Evolutionary conservation across 1,140 invertebrate species (phyloP).

Genomic region (Globodera ellingtonae): DNA sequence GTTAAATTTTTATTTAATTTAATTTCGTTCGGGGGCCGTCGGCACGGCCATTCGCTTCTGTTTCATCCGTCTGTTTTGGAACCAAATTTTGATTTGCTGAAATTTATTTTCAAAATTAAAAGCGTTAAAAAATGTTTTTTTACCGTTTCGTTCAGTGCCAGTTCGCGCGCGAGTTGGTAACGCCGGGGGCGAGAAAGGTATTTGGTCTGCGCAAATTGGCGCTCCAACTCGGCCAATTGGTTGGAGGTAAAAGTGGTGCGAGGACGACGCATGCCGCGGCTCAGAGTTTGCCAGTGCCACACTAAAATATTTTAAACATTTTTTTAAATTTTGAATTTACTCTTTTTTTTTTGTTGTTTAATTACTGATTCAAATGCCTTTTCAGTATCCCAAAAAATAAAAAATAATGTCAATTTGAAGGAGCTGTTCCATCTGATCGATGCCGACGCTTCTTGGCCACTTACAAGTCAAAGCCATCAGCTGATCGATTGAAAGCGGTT

Average conservation of each 20-base stretch:
- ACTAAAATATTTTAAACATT: conserved; percentile 45
- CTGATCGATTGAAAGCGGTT: neutral
- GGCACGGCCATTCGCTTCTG: conserved; percentile 74
- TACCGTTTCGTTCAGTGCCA: conserved; percentile 97
- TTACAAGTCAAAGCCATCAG: conserved; percentile 2
- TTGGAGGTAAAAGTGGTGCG: conserved; percentile 96
- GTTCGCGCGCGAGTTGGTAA: conserved; percentile 94
- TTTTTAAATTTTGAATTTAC: neutral
- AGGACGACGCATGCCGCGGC: conserved; percentile 85
- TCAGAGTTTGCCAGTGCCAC: conserved; percentile 67
- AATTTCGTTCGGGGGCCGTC: neutral
- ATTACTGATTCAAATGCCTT: too few species aligned
- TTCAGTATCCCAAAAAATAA: too few species aligned
- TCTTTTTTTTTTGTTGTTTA: too few species aligned
- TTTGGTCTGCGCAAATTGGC: conserved; percentile 97
- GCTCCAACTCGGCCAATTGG: conserved; percentile 93
- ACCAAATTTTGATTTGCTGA: conserved; percentile 64
- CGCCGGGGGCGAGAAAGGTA: conserved; percentile 95
- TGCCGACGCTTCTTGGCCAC: neutral
- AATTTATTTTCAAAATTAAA: conserved; percentile 26
- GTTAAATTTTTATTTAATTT: too few species aligned
- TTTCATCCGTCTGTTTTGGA: conserved; percentile 96
- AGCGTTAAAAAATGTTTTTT: conserved; percentile 56
- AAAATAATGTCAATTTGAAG: too few species aligned
- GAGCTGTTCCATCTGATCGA: too few species aligned